These are phyloP conservation scores for Ciconia nigra DNA, from an alignment of 2,797 vertebrate species.

Conservation along the genomic window DNA sequence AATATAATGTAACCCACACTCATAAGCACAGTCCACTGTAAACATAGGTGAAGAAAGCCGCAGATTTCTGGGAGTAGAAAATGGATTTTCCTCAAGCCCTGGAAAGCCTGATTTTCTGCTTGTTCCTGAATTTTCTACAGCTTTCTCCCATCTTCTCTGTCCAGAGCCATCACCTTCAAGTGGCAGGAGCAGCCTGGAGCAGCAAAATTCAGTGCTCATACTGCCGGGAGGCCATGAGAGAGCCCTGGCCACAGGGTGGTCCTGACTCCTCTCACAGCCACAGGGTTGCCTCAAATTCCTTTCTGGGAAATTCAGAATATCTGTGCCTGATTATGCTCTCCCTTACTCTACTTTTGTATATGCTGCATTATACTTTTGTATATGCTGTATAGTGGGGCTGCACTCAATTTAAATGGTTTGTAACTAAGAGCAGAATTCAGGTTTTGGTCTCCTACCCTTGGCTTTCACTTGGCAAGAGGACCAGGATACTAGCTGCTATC, in stretches of 20 bases:
- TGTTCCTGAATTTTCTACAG: background rate
- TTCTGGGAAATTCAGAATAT: background rate
- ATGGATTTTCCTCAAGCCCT: background rate
- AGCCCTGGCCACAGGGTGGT: background rate
- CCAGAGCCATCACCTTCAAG: background rate
- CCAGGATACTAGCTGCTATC: background rate
- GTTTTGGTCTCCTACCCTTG: background rate
- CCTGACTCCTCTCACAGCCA: background rate
- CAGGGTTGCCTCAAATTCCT: background rate
- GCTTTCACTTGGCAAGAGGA: background rate
- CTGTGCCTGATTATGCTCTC: background rate
- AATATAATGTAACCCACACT: background rate
- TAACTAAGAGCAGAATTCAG: background rate
- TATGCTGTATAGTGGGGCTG: background rate
- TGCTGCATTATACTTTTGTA: background rate
- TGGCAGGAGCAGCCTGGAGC: background rate
- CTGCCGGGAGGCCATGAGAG: background rate
- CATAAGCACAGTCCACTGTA: background rate
- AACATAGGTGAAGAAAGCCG: background rate
- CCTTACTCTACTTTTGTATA: background rate
- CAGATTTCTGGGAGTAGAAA: background rate
- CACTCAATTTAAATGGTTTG: background rate
- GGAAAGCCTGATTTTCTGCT: background rate
- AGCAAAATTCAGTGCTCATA: background rate
- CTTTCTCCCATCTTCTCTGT: background rate